These are phyloP conservation scores for Montipora capitata DNA, from an alignment of 92 coral and sea anemone genomes.

Conservation along the genomic window DNA sequence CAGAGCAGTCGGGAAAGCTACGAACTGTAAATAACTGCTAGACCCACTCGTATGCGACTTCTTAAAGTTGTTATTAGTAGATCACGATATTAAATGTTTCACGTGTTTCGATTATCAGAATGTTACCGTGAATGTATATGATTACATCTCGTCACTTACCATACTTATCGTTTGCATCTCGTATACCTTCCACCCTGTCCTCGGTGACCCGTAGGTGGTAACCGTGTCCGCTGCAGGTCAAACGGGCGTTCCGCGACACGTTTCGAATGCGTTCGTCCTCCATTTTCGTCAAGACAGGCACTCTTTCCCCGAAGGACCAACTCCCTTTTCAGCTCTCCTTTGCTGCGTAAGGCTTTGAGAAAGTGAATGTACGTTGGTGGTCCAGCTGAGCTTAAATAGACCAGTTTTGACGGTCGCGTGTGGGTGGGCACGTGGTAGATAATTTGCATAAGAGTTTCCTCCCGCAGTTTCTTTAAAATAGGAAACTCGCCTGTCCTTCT, in stretches of 20 bases:
- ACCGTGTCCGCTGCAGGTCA: conserved; percentile 33
- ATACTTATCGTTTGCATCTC: conserved; percentile 23
- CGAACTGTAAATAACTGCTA: neutral
- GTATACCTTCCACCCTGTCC: conserved; percentile 41
- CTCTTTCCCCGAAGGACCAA: neutral
- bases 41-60: no score
- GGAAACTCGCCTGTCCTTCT: no score
- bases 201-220: conserved; percentile 51
- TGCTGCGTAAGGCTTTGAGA: neutral
- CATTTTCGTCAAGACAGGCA: neutral
- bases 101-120: no score
- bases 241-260: conserved; percentile 10
- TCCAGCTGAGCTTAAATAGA: neutral
- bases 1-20: neutral
- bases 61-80: no score
- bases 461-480: no score
- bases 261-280: neutral
- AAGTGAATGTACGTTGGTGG: neutral
- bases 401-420: no score
- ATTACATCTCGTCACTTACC: conserved; percentile 29
- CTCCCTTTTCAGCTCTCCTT: neutral
- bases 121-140: neutral
- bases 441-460: neutral
- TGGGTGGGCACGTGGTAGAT: no score
- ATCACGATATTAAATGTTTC: no score